phyloP scores from a whole-genome alignment of 2,888 invertebrate genomes.

The Stenodema calcarata region DNA sequence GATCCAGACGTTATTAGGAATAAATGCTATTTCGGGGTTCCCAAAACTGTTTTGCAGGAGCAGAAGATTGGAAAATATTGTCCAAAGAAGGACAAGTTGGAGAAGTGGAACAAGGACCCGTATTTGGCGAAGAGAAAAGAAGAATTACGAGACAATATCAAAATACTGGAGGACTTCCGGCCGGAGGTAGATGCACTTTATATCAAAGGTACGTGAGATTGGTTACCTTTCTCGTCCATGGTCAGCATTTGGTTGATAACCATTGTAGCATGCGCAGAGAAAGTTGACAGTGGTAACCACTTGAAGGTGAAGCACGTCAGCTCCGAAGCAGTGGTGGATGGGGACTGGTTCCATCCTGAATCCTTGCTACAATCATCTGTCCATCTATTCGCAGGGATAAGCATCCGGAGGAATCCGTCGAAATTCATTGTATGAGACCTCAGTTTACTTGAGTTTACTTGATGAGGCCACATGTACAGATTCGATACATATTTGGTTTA shows the following conservation, averaged over 20 bases:
- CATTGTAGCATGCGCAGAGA: too few species aligned
- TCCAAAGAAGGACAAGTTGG: neutral
- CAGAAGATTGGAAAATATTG: neutral
- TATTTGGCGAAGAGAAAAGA: conserved; percentile 7
- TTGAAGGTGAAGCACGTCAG: too few species aligned
- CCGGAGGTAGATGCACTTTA: conserved; percentile 33
- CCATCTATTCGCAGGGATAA: too few species aligned
- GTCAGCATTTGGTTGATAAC: neutral
- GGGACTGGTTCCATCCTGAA: too few species aligned
- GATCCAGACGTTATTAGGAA: conserved; percentile 21
- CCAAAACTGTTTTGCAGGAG: conserved; percentile 18
- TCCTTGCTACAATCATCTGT: too few species aligned
- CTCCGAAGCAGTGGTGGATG: too few species aligned
- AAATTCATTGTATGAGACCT: too few species aligned
- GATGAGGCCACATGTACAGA: too few species aligned
- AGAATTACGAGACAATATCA: conserved; percentile 14
- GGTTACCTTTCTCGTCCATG: neutral
- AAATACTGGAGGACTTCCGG: conserved; percentile 26
- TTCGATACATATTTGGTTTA: too few species aligned
- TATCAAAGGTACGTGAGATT: conserved; percentile 9
- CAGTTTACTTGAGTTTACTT: too few species aligned
- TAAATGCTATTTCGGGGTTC: conserved; percentile 27
- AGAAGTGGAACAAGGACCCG: neutral
- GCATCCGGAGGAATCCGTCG: too few species aligned
- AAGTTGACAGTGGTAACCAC: too few species aligned